Evolutionary conservation across 2,113 vertebrate genomes (phyloP).

Genomic region (Telmatochromis bifrenatus): DNA sequence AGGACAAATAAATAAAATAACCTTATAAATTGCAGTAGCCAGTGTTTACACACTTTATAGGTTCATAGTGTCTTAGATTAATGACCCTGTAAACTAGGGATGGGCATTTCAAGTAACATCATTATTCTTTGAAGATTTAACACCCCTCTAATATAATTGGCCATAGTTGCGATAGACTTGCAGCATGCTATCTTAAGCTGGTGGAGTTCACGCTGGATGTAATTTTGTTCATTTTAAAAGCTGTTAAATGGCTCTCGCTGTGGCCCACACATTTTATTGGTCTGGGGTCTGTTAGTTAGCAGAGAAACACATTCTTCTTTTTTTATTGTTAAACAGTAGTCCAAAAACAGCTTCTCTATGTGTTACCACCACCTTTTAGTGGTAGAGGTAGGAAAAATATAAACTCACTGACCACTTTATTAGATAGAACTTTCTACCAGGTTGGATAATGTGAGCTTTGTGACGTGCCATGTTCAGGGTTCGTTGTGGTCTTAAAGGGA

Average conservation of each 20-base stretch:
- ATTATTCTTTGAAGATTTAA: not conserved
- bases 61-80: not conserved
- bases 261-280: not conserved
- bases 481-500: not conserved
- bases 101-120: not conserved
- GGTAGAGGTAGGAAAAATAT: not conserved
- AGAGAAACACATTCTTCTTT: not conserved
- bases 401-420: not conserved
- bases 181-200: not conserved
- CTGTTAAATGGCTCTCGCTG: not conserved
- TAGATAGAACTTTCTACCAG: not conserved
- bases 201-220: not conserved
- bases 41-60: not conserved
- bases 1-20: not conserved
- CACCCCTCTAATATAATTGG: not conserved
- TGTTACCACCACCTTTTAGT: not conserved
- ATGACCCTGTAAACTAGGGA: not conserved
- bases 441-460: not conserved
- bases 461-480: not conserved
- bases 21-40: not conserved
- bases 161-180: not conserved
- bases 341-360: not conserved
- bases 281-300: not conserved
- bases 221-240: not conserved
- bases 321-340: not conserved